Conservation (phyloP, 2,888 invertebrate species). For the Galeruca laticollis region DNA sequence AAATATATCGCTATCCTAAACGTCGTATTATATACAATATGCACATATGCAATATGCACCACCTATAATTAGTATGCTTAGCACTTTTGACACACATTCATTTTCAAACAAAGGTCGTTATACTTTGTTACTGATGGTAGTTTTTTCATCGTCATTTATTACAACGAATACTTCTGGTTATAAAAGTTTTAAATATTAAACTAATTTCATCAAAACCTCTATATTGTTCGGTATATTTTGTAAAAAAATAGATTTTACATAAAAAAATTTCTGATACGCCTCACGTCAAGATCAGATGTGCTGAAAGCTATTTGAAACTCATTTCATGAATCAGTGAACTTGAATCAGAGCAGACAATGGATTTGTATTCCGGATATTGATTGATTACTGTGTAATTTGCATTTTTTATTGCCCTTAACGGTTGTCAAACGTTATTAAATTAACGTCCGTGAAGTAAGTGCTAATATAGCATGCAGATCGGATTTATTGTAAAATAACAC, state of each 20-base stretch:
- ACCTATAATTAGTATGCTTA: no score
- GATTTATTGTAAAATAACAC: neutral
- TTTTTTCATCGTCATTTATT: no score
- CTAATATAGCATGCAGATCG: neutral
- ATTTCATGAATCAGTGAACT: conserved; percentile 12
- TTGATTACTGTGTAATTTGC: conserved; percentile 5
- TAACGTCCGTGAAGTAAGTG: conserved; percentile 11
- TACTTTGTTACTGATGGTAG: no score
- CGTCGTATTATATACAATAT: no score
- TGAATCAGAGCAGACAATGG: conserved; percentile 21
- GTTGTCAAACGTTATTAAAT: conserved; percentile 9
- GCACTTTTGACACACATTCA: no score
- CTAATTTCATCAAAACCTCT: no score
- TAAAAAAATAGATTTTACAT: neutral
- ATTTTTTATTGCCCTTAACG: conserved; percentile 16
- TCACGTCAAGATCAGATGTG: conserved; percentile 2
- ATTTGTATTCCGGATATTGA: conserved; percentile 17
- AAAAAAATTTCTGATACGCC: neutral
- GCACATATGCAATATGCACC: no score
- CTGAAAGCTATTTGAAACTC: conserved; percentile 18
- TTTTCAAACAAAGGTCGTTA: no score
- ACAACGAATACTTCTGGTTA: no score
- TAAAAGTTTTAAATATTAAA: no score
- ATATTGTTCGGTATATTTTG: no score
- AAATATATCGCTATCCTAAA: no score